These are phyloP conservation scores for Conus ventricosus DNA, from an alignment of 1,140 invertebrate species.

Conservation along the genomic window DNA sequence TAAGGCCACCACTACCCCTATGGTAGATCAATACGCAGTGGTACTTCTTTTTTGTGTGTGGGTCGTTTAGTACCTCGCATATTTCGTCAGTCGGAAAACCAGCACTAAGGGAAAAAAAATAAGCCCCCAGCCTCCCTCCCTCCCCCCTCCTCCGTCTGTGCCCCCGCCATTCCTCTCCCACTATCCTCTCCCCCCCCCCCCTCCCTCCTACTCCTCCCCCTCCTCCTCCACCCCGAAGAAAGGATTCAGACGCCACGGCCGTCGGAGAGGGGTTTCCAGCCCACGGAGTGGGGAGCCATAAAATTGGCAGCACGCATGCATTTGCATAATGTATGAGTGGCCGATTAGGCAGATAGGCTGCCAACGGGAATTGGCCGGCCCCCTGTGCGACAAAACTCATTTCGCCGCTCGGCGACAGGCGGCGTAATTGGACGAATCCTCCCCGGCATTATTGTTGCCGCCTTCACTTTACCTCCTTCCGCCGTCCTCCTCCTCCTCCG, in stretches of 20 bases:
- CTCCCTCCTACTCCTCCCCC: background rate
- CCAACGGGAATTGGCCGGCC: constrained; percentile 11
- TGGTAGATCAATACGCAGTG: no score
- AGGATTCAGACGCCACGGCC: background rate
- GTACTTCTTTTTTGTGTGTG: no score
- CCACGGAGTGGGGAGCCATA: constrained; percentile 15
- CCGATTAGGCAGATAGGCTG: constrained; percentile 27
- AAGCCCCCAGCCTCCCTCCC: no score
- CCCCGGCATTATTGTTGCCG: constrained; percentile 17
- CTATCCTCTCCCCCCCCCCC: background rate
- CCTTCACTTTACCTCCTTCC: constrained; percentile 3
- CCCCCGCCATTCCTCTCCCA: background rate
- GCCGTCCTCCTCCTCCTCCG: background rate
- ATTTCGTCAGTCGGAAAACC: no score
- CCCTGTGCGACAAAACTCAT: constrained; percentile 24
- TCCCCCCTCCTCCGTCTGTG: no score
- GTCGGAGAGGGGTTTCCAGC: background rate
- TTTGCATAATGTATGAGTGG: constrained; percentile 22
- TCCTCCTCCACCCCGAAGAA: background rate
- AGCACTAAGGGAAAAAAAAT: no score
- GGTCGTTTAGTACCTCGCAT: no score
- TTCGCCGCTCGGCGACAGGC: constrained; percentile 19
- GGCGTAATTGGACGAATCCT: constrained; percentile 22
- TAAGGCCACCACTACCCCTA: no score
- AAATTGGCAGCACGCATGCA: constrained; percentile 23